Base-by-base conservation (phyloP, 2,888 invertebrate species). In the Onchidella celtica region DNA sequence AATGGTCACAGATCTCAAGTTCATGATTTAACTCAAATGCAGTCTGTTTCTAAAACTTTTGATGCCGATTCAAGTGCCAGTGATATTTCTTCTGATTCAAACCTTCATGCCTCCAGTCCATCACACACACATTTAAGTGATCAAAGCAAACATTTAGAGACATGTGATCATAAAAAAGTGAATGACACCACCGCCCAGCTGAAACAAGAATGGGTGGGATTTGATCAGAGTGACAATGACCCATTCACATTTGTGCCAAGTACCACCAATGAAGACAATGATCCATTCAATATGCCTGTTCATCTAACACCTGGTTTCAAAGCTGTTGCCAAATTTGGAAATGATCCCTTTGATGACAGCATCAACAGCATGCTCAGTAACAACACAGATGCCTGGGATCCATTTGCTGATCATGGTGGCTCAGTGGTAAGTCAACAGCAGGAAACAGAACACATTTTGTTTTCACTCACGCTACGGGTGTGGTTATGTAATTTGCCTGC, bases 261-360 rank as follows among this genome's bases (percentile, higher is more conserved):
- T 11, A n/a, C 24, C 55, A 21, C 36, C 32, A 59, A 24, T 34
- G 59, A 57, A 57, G 34, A 66, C 1, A 27, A 47, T 59, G 79
- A 80, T 59, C 80, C 80, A 14, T 80, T 80, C 59, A 40, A 34
- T 29, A 32, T 80, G 55, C 80, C 80, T 17, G n/a, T 74, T 27
- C 80, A 80, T 55, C 61, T 80, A 1, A 59, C 80, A 4, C 80
- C 74, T 29, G 80, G 80, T 38, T 80, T 80, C 63, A 80, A 80
- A 75, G 80, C 72, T 34, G 75, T 59, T n/a, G 80, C 80, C 69
- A 80, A 80, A 36, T 80, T 80, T 68, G 80, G 80, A 21, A 75
- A 57, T 75, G 80, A 80, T 68, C 80, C 80, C n/a, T 80, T 80
- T 38, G 80, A 80, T 36, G 80, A 80, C 65, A 68, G 68, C 17